phyloP scores from a whole-genome alignment of 2,797 vertebrate species.

The Epinephelus awoara region DNA sequence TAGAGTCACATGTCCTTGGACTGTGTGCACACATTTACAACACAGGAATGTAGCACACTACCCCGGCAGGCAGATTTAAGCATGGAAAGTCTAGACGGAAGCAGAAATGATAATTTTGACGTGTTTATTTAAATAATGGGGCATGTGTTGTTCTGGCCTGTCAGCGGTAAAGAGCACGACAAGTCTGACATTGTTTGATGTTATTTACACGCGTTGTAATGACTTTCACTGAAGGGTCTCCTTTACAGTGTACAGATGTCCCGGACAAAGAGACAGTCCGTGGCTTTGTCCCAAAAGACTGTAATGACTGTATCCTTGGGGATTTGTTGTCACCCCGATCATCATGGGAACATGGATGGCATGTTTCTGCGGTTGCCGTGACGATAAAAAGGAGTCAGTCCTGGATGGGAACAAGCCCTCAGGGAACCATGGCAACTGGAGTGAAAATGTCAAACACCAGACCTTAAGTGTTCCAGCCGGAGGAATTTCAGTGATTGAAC shows the following conservation, averaged over 20 bases:
- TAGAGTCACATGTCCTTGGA: conserved; percentile 63
- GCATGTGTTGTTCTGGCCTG: conserved; percentile 4
- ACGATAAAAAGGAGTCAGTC: conserved; percentile 66
- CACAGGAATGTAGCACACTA: conserved; percentile 7
- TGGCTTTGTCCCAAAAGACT: conserved; percentile 49
- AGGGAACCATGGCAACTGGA: conserved; percentile 78
- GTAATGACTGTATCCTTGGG: conserved; percentile 37
- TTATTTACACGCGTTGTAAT: conserved; percentile 30
- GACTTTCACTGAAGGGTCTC: conserved; percentile 25
- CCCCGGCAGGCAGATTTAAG: conserved; percentile 19
- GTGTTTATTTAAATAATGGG: conserved; percentile 37
- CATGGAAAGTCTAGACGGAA: conserved; percentile 15
- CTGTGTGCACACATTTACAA: conserved; percentile 35
- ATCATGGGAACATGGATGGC: conserved; percentile 68
- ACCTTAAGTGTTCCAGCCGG: conserved; percentile 43
- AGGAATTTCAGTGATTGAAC: conserved; percentile 52
- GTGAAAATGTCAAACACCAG: conserved; percentile 78
- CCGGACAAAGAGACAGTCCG: conserved; percentile 27
- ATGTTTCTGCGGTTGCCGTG: conserved; percentile 74
- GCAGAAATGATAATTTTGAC: conserved; percentile 30
- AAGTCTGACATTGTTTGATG: not conserved
- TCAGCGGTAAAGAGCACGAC: conserved; percentile 15
- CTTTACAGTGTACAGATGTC: conserved; percentile 41
- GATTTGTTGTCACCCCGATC: conserved; percentile 52
- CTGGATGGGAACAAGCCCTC: conserved; percentile 64